These are phyloP conservation scores for Scatophagus argus DNA, from an alignment of 2,113 vertebrate genomes.

Conservation along the genomic window DNA sequence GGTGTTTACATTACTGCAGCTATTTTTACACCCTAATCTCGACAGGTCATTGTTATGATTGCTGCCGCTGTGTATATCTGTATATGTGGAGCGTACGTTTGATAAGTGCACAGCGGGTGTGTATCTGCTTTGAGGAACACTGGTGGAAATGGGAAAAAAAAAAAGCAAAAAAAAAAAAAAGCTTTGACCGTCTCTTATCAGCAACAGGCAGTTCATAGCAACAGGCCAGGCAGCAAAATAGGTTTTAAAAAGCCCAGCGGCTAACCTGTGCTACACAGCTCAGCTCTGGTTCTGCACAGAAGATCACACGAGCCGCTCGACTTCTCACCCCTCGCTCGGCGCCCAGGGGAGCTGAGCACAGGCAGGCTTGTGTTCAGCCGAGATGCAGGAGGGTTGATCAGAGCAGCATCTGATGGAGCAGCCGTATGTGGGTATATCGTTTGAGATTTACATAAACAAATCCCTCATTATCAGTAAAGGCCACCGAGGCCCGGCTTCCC, in stretches of 20 bases:
- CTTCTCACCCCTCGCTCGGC: conserved; percentile 9
- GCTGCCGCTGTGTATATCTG: conserved; percentile 13
- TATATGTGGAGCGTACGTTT: conserved; percentile 19
- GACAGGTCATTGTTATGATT: conserved; percentile 35
- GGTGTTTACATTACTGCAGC: conserved; percentile 15
- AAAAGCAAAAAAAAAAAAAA: no score
- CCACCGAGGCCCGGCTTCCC: not conserved
- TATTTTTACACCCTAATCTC: conserved; percentile 40
- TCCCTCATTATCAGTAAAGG: conserved; percentile 49
- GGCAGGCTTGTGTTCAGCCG: not conserved
- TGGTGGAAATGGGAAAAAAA: conserved; percentile 56
- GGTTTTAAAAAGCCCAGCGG: conserved; percentile 24
- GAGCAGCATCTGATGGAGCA: conserved; percentile 5
- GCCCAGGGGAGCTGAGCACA: conserved; percentile 1
- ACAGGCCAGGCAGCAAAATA: conserved; percentile 51
- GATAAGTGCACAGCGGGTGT: conserved; percentile 56
- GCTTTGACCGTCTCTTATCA: conserved; percentile 76
- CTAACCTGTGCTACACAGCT: conserved; percentile 27
- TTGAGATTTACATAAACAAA: conserved; percentile 50
- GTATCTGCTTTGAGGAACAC: conserved; percentile 50
- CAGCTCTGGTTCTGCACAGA: conserved; percentile 4
- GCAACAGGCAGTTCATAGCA: conserved; percentile 64
- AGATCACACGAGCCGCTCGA: conserved; percentile 45
- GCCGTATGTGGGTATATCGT: conserved; percentile 2
- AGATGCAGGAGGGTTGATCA: conserved; percentile 4